phyloP scores from a whole-genome alignment of 2,888 invertebrate genomes.

The Conchocele bisecta region DNA sequence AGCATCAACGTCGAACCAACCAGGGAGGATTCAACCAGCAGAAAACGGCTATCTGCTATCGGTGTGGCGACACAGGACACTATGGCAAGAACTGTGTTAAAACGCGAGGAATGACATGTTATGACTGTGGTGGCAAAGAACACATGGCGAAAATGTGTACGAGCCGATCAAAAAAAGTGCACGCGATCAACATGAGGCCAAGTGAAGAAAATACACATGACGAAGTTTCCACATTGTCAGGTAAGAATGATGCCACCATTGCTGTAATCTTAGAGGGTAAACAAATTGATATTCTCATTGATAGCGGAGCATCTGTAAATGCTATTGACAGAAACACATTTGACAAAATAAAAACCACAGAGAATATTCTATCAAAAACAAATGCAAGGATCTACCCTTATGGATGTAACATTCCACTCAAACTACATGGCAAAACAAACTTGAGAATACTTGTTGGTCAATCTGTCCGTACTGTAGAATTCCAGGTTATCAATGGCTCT shows the following conservation, averaged over 20 bases:
- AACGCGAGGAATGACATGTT: not conserved
- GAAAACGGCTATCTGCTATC: not conserved
- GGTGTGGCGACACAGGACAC: not conserved
- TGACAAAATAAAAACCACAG: not conserved
- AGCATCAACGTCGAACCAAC: not conserved
- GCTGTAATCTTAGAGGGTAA: not conserved
- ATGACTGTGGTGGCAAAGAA: conserved; percentile 1
- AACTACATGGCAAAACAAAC: not conserved
- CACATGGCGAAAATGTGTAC: not conserved
- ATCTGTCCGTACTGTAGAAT: not conserved
- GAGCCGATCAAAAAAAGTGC: not conserved
- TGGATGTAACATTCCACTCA: not conserved
- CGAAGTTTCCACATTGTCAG: not conserved
- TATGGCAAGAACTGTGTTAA: not conserved
- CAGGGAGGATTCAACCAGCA: not conserved
- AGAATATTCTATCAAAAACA: not conserved
- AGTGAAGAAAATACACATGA: not conserved
- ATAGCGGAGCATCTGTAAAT: not conserved
- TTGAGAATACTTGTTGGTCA: not conserved
- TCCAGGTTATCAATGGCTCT: not conserved
- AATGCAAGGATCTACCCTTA: not conserved
- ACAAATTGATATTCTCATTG: not conserved
- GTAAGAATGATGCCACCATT: conserved; percentile 6
- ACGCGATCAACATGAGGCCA: not conserved
- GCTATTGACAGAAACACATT: not conserved